Percentiles rank a stretch among this genome's conserved stretches.
These are phyloP conservation scores for Homarus gammarus DNA, from an alignment of 2,888 invertebrate species.

Conservation along the genomic window DNA sequence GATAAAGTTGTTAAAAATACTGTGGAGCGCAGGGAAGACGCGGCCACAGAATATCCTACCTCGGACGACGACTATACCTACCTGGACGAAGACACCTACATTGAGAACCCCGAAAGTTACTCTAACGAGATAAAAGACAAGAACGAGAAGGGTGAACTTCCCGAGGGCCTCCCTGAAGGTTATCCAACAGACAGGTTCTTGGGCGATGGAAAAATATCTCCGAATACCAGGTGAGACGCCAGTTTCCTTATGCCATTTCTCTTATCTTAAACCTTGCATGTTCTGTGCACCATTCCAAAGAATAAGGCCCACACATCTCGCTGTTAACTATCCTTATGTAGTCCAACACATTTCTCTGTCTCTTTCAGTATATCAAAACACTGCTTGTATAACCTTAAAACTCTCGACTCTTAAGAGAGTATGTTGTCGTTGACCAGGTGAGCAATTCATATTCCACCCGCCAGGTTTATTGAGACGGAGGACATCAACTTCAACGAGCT, in stretches of 20 bases:
- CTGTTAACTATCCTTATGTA: neutral
- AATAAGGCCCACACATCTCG: neutral
- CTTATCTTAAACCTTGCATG: neutral
- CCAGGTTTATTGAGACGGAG: conserved; percentile 74
- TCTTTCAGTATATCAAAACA: neutral
- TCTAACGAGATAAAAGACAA: conserved; percentile 15
- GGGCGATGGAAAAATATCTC: conserved; percentile 4
- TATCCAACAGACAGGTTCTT: conserved; percentile 67
- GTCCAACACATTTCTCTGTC: neutral
- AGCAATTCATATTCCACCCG: neutral
- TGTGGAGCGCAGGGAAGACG: neutral
- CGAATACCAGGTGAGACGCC: conserved; percentile 41
- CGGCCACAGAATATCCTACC: neutral
- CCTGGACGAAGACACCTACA: conserved; percentile 27
- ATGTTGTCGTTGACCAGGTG: neutral
- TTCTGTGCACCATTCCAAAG: neutral
- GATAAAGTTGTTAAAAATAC: neutral
- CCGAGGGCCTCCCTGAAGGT: conserved; percentile 70
- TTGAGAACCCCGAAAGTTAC: conserved; percentile 19
- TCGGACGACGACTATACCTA: conserved; percentile 22
- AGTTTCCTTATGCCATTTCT: neutral
- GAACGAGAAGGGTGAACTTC: conserved; percentile 30
- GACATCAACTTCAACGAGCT: conserved; percentile 66
- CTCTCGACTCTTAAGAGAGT: neutral
- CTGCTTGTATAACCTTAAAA: neutral